Base-by-base conservation (phyloP, 2,888 invertebrate genomes). In the Patella depressa region DNA sequence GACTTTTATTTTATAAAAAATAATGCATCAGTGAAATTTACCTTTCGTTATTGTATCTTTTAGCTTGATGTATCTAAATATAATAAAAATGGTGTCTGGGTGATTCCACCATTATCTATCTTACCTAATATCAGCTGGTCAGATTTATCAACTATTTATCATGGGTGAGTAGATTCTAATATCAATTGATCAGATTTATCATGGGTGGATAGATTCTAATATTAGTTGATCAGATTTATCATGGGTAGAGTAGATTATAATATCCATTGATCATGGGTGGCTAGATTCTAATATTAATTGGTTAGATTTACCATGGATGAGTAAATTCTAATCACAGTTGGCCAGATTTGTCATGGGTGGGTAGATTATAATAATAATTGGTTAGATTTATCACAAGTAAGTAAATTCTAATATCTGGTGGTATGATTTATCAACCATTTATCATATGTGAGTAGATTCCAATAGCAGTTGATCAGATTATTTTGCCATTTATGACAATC, bases 261-360 rank as follows among this genome's bases (percentile, higher is more conserved):
- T 45, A 45, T 45, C 34, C 3, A 5, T 45, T 45, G 34, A 5
- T 45, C 34, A 34, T 34, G 34, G 34, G 34, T 34, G 5, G 34
- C 0, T 34, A 34, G 34, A 34, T 2, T 34, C 75, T n/a, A 78
- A 74, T 34, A 77, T 82, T 74, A 77, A 77, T 4, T 80, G 80
- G 75, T 72, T 76, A 7, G 81, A 77, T n/a, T 75, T 84, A 84
- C 71, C 84, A 84, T 74, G 79, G 74, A 82, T 84, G 19, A 73
- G 76, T 71, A 3, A 2, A n/a, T 14, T 57, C 5, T 34, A 34
- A 34, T 34, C 3, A 4, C 4, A 34, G 34, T 5, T 34, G 29
- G 3, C 3, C 29, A 29, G 29, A 34, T 34, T 34, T 34, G 4
- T 34, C 34, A 34, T 34, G 34, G 34, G 34, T 34, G 34, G 7